Evolutionary conservation across 2,888 invertebrate genomes (phyloP).

Genomic region (Stegophylla sp.): DNA sequence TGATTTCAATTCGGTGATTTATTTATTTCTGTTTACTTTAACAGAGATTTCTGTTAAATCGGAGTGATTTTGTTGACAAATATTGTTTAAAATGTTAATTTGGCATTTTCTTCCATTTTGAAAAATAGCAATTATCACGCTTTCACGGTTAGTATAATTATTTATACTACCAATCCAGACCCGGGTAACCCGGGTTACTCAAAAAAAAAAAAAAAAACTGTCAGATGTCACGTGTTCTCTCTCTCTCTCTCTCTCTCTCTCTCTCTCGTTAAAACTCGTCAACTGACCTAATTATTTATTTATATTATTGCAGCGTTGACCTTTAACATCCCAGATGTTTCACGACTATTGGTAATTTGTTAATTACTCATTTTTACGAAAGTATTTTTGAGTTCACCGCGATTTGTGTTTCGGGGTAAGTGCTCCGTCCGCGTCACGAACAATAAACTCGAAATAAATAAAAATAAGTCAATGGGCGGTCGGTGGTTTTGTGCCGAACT

Average conservation of each 20-base stretch:
- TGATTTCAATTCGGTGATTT: too few species aligned
- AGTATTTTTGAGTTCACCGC: background rate
- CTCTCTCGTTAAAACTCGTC: background rate
- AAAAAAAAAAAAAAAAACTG: too few species aligned
- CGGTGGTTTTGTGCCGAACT: background rate
- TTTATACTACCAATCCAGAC: too few species aligned
- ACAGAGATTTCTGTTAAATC: too few species aligned
- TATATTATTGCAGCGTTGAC: background rate
- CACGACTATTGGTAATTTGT: background rate
- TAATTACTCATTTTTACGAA: background rate
- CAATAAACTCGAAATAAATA: background rate
- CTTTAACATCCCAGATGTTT: background rate
- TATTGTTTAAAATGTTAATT: too few species aligned
- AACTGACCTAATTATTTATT: background rate
- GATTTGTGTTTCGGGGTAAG: background rate
- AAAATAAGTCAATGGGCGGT: background rate
- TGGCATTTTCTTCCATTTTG: too few species aligned
- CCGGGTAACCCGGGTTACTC: too few species aligned
- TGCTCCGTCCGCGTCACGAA: background rate
- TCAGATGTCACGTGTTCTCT: background rate
- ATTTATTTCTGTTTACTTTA: too few species aligned
- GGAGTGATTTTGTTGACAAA: too few species aligned
- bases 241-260: too few species aligned
- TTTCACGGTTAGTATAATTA: too few species aligned
- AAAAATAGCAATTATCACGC: too few species aligned